Percentiles rank a stretch among this genome's conserved stretches.
Conservation (phyloP, 2,113 vertebrate genomes). For the Myrmecophaga tridactyla region DNA sequence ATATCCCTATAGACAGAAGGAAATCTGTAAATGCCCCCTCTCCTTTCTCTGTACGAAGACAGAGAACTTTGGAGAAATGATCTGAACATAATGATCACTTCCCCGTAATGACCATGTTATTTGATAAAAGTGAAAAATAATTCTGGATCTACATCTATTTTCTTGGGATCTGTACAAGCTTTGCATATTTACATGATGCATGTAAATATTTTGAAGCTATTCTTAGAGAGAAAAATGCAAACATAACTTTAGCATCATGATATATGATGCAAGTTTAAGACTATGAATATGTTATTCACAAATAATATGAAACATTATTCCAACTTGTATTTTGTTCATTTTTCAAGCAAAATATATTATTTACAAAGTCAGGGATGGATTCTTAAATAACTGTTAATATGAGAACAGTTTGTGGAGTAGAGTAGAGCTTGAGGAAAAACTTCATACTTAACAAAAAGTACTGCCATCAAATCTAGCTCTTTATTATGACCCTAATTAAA, state of each 20-base stretch:
- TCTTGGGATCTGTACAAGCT: neutral
- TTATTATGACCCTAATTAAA: neutral
- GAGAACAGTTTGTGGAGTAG: neutral
- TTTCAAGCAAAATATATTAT: neutral
- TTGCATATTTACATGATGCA: neutral
- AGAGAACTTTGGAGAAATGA: neutral
- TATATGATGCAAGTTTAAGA: neutral
- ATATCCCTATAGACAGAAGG: neutral
- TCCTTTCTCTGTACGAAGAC: neutral
- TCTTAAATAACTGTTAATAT: neutral
- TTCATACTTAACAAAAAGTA: neutral
- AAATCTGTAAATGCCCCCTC: neutral
- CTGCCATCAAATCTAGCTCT: neutral
- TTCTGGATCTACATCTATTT: neutral
- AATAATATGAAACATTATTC: neutral
- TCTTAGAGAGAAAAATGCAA: neutral
- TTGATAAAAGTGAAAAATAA: neutral
- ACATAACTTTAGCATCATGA: neutral
- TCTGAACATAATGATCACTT: neutral
- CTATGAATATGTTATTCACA: constrained; percentile 22
- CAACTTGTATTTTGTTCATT: neutral
- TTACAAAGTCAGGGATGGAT: neutral
- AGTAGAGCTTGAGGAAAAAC: neutral
- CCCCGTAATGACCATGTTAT: neutral
- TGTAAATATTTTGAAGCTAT: neutral